phyloP scores from a whole-genome alignment of 1,140 invertebrate species.

The Drosophila biarmipes region DNA sequence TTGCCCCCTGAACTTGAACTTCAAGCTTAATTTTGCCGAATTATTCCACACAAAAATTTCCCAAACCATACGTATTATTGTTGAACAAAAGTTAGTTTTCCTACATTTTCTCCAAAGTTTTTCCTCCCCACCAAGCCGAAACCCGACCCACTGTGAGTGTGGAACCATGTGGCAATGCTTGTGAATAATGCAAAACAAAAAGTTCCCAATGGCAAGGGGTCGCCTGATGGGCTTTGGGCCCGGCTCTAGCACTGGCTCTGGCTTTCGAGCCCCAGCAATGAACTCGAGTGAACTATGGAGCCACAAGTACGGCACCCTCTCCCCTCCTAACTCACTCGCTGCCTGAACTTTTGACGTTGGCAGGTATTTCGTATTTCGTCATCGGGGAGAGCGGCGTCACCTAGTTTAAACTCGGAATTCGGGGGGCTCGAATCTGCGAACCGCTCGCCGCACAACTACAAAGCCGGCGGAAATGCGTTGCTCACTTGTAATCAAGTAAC shows the following conservation, averaged over 20 bases:
- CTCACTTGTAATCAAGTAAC: conserved; percentile 45
- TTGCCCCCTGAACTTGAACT: background rate
- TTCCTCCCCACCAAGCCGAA: conserved; percentile 1
- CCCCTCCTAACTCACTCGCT: conserved; percentile 7
- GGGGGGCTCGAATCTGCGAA: conserved; percentile 19
- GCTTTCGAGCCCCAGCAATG: conserved; percentile 48
- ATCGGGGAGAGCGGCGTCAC: conserved; percentile 49
- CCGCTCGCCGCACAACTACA: conserved; percentile 49
- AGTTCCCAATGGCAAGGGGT: conserved; percentile 55
- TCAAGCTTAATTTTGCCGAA: too few relatives aligned
- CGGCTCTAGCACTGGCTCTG: conserved; percentile 18
- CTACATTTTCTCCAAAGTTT: conserved; percentile 15
- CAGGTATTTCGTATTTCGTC: conserved; percentile 39
- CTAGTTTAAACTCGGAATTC: conserved; percentile 46
- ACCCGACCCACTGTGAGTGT: conserved; percentile 13
- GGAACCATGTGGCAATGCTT: conserved; percentile 42
- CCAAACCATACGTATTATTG: background rate
- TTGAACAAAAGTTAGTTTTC: background rate
- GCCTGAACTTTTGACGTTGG: conserved; percentile 66
- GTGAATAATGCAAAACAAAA: conserved; percentile 53
- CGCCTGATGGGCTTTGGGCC: conserved; percentile 27
- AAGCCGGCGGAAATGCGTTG: conserved; percentile 73
- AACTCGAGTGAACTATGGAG: conserved; percentile 64
- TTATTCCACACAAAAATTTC: background rate
- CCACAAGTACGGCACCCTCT: conserved; percentile 17